Evolutionary conservation across 2,113 vertebrate species (phyloP).

Genomic region (Calyptommatus sinebrachiatus): DNA sequence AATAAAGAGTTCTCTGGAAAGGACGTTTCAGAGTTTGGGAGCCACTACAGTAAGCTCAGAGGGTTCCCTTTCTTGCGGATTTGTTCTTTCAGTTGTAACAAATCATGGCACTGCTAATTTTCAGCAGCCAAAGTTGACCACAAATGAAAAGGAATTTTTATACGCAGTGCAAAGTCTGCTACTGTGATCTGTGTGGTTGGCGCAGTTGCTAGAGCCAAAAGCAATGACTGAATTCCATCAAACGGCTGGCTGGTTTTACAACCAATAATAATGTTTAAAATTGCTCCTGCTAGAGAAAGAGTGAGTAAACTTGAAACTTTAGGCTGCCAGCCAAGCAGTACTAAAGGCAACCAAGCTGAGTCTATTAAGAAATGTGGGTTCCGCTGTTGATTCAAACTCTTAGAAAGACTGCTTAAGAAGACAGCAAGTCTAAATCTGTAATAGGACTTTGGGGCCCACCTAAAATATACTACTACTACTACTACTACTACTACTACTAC

Average conservation of each 20-base stretch:
- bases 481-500: too few species aligned
- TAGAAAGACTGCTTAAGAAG: not conserved
- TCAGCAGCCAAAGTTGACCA: rapidly evolving
- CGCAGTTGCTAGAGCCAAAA: rapidly evolving
- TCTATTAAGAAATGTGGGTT: not conserved
- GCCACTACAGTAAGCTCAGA: too few species aligned
- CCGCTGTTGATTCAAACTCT: not conserved
- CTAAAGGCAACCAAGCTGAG: not conserved
- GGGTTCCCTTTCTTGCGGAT: too few species aligned
- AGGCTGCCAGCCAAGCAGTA: not conserved
- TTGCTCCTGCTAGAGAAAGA: rapidly evolving
- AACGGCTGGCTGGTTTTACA: rapidly evolving
- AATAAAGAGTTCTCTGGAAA: too few species aligned
- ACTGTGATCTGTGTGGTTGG: rapidly evolving
- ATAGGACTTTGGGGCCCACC: too few species aligned
- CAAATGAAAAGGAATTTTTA: not conserved
- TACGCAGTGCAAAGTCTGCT: not conserved
- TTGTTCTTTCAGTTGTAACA: rapidly evolving
- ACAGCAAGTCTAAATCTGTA: not conserved
- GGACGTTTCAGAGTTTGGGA: too few species aligned
- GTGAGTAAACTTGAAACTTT: rapidly evolving
- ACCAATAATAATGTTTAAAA: rapidly evolving
- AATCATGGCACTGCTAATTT: rapidly evolving
- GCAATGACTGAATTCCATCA: not conserved
- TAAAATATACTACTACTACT: too few species aligned